phyloP scores from a whole-genome alignment of 2,888 invertebrate genomes.

The Rhaphigaster nebulosa region DNA sequence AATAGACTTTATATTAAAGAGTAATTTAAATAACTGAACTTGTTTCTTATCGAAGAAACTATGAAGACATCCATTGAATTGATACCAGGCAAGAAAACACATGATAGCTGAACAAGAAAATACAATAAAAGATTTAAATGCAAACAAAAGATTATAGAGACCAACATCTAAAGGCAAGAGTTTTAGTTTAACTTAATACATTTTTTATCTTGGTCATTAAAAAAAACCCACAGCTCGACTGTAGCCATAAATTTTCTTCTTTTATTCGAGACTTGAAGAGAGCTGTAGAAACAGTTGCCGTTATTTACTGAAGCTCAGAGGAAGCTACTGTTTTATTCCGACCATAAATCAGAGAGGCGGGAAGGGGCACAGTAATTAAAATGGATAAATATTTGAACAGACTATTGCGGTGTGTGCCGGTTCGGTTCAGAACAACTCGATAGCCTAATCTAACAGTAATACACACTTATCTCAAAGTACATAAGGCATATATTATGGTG shows the following conservation, averaged over 20 bases:
- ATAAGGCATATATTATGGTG: neutral
- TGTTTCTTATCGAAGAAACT: too few relatives aligned
- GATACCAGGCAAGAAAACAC: too few relatives aligned
- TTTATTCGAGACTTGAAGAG: slow-evolving; percentile 47
- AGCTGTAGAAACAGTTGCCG: slow-evolving; percentile 33
- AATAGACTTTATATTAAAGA: too few relatives aligned
- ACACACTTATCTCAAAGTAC: neutral
- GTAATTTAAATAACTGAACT: too few relatives aligned
- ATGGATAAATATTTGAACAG: slow-evolving; percentile 53
- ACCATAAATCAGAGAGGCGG: slow-evolving; percentile 11
- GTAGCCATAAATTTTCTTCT: slow-evolving; percentile 4
- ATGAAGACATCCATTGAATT: too few relatives aligned
- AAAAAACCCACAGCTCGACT: neutral
- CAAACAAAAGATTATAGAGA: neutral
- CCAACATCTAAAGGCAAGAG: neutral
- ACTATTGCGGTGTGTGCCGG: slow-evolving; percentile 6
- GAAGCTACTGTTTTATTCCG: slow-evolving; percentile 47
- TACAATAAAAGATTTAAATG: neutral
- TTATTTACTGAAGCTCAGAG: slow-evolving; percentile 23
- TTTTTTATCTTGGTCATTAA: neutral
- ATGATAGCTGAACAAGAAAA: too few relatives aligned
- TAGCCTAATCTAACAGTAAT: slow-evolving; percentile 27
- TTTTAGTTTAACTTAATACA: neutral
- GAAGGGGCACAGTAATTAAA: slow-evolving; percentile 33
- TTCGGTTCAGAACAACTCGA: neutral